Conservation (phyloP, 2,797 vertebrate genomes). For the Falco berigora region DNA sequence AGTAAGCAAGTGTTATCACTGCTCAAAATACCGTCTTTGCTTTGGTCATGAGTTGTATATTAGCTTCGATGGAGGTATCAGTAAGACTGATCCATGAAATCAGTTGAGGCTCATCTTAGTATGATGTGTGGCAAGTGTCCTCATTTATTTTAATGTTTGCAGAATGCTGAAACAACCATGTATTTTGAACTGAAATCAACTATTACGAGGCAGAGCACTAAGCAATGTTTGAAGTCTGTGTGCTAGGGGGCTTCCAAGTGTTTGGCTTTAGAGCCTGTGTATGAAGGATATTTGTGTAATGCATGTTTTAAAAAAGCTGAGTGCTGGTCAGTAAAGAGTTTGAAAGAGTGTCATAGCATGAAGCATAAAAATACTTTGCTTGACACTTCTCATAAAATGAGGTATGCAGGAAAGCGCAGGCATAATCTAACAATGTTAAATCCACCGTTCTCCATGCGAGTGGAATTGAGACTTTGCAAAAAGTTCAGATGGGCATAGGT, state of each 20-base stretch:
- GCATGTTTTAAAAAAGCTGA: neutral
- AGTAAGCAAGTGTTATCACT: slow-evolving; percentile 68
- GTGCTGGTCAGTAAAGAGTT: neutral
- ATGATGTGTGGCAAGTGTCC: neutral
- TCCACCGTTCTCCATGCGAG: neutral
- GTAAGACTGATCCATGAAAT: neutral
- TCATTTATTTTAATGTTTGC: neutral
- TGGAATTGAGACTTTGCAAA: neutral
- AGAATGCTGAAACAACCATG: neutral
- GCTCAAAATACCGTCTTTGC: neutral
- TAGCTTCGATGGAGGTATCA: neutral
- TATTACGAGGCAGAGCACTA: neutral
- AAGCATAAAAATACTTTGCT: neutral
- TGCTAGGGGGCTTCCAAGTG: neutral
- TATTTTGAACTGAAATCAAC: neutral
- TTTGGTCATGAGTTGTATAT: neutral
- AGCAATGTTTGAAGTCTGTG: neutral
- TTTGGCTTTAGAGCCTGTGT: neutral
- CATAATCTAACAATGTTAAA: neutral
- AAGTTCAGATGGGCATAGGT: neutral
- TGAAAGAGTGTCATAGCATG: neutral
- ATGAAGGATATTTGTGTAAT: neutral
- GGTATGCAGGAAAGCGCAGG: neutral
- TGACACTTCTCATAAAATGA: neutral
- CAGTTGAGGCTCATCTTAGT: neutral